Conservation (phyloP, 53 echinoderm and acorn worm genomes). For the Paelopatides confundens region DNA sequence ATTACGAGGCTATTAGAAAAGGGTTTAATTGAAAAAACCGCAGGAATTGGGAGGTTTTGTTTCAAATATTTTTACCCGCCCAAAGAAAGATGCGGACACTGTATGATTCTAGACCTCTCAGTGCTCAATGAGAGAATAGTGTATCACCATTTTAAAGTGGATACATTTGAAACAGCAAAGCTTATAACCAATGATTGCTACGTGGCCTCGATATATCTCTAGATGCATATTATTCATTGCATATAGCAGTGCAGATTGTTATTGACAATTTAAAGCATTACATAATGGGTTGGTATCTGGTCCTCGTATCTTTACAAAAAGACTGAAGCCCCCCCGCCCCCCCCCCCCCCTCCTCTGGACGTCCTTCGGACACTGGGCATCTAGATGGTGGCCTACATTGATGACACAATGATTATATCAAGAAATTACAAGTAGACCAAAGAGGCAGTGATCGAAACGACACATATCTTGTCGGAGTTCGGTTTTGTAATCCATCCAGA, state of each 20-base stretch:
- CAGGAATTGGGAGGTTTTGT: neutral
- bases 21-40: neutral
- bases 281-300: neutral
- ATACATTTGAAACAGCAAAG: neutral
- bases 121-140: neutral
- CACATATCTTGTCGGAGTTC: neutral
- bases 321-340: no score
- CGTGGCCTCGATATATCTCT: neutral
- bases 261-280: neutral
- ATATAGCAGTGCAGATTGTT: neutral
- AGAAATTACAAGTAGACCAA: no score
- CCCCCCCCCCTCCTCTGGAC: no score
- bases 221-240: neutral
- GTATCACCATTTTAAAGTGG: no score
- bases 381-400: neutral
- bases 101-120: neutral
- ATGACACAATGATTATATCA: neutral
- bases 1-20: neutral
- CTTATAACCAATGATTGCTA: neutral
- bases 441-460: no score
- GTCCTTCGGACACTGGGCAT: no score
- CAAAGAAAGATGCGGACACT: neutral
- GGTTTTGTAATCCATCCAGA: constrained; percentile 13
- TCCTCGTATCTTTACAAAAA: no score
- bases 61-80: neutral